Percentiles rank a stretch among this genome's conserved stretches.
These are phyloP conservation scores for Cotesia glomerata DNA, from an alignment of 1,140 invertebrate species.

Conservation along the genomic window DNA sequence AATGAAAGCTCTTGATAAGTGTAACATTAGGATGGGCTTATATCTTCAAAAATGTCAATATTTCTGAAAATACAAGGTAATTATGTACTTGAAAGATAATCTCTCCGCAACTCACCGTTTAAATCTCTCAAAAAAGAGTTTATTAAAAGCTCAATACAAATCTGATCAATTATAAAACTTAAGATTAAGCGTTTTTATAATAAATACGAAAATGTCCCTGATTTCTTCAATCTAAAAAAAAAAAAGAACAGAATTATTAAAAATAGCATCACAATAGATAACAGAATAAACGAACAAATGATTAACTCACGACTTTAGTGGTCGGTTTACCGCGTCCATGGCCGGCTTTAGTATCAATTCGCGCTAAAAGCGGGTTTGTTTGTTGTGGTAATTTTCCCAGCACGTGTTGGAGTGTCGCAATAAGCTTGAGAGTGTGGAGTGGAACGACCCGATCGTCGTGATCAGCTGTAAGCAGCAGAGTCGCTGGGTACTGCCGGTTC, in stretches of 20 bases:
- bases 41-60: no score
- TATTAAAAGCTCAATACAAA: neutral
- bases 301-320: conserved; percentile 78
- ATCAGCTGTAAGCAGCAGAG: conserved; percentile 91
- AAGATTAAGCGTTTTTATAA: conserved; percentile 78
- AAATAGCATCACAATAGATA: conserved; percentile 35
- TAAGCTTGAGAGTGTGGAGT: conserved; percentile 93
- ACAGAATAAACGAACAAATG: conserved; percentile 11
- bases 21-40: no score
- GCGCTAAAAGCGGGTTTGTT: conserved; percentile 86
- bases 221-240: conserved; percentile 85
- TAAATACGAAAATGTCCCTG: conserved; percentile 87
- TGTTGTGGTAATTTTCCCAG: conserved; percentile 71
- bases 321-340: conserved; percentile 97
- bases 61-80: no score
- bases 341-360: conserved; percentile 93
- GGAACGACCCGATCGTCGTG: conserved; percentile 98
- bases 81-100: no score
- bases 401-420: conserved; percentile 86
- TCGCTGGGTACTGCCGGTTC: conserved; percentile 88
- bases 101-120: no score
- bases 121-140: no score
- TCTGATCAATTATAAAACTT: conserved; percentile 59
- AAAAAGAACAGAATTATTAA: conserved; percentile 24
- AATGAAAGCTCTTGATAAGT: no score